Percentiles rank a stretch among this genome's conserved stretches.
Conservation (phyloP, 2,888 invertebrate genomes). For the Drosophila paranaensis region DNA sequence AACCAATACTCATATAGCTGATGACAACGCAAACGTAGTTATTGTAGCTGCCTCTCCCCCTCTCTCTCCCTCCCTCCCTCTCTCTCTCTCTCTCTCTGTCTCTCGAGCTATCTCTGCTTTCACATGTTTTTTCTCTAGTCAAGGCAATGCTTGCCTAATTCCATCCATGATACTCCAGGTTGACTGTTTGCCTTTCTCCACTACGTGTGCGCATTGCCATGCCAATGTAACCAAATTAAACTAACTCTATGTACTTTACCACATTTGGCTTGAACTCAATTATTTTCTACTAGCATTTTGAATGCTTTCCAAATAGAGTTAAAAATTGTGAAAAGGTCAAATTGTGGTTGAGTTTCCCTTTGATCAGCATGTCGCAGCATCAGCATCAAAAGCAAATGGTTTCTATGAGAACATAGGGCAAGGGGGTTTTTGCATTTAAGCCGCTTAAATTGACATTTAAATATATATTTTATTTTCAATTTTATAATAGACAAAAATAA, state of each 20-base stretch:
- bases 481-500: neutral
- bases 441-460: constrained; percentile 29
- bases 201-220: constrained; percentile 16
- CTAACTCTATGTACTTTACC: constrained; percentile 26
- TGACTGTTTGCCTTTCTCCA: neutral
- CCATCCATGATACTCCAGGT: constrained; percentile 23
- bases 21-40: constrained; percentile 18
- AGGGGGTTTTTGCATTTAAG: constrained; percentile 11
- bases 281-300: constrained; percentile 31
- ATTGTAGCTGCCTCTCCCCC: neutral
- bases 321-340: constrained; percentile 11
- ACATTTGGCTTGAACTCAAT: constrained; percentile 29
- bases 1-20: constrained; percentile 31
- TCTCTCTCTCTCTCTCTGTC: neutral
- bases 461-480: neutral
- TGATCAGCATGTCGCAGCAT: constrained; percentile 21
- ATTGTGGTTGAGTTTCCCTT: constrained; percentile 15
- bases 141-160: constrained; percentile 14
- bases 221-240: constrained; percentile 33
- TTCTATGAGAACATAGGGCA: constrained; percentile 1
- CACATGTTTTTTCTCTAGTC: neutral
- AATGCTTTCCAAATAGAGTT: constrained; percentile 10
- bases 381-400: constrained; percentile 17
- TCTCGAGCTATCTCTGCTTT: neutral
- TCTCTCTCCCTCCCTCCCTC: neutral